Evolutionary conservation across 1,140 invertebrate genomes (phyloP), one percentile per base, ranked within the genome.

Genomic region (Drosophila saltans): DNA sequence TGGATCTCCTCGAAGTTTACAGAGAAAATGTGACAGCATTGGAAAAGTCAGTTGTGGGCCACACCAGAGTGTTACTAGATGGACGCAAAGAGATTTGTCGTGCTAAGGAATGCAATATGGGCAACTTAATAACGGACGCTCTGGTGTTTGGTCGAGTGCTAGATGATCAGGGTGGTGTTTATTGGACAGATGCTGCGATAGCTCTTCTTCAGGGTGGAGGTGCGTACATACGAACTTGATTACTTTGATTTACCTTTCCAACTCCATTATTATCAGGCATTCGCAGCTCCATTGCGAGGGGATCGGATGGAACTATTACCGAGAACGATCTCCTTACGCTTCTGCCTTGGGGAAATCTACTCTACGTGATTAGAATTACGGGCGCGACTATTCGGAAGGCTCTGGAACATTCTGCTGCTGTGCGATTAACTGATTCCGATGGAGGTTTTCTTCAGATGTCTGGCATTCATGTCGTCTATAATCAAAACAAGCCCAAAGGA

Each of bases 81-180:
- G 95, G 94, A 4, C 89, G 92, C 2, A 80, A 74, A 40, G 77
- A 79, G 61, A 81, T 92, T 2, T 98, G 97, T 89, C 93, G 97
- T 56, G 83, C 93, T 33, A 64, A 72, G 28, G 97, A 98, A 92
- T 98, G 97, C 89, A 98, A 97, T 91, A 92, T 98, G 63, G 97
- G 97, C 28, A 97, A 98, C 91, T 90, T 98, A 0, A 93, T 97
- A 28, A 93, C 96, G 0, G 97, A 98, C 83, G 94, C 96, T 1
- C 94, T 97, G 74, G 77, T 94, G 21, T 93, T 92, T 73, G 90
- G 82, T 48, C 93, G 93, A 11, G 90, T 93, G 26, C 59, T 90
- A 88, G 93, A 94, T 80, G 92, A 94, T 66, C 92, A 94, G 66
- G 90, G 92, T 9, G 74, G 76, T 1, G 78, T 92, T 36, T 91